Conservation (phyloP, 2,113 vertebrate genomes). For the Vidua macroura region DNA sequence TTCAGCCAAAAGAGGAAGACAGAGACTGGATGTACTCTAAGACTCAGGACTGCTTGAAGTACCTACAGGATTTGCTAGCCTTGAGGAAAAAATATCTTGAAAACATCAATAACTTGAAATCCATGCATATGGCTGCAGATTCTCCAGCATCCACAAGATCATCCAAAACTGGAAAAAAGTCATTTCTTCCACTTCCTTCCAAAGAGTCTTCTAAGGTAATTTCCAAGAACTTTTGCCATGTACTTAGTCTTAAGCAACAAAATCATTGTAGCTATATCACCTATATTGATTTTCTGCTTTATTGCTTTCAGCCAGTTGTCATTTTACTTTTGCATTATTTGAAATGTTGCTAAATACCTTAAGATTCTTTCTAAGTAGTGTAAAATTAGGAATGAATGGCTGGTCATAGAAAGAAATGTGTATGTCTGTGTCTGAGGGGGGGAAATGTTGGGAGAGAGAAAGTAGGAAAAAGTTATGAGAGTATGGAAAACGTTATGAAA, state of each 20-base stretch:
- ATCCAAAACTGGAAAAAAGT: constrained; percentile 69
- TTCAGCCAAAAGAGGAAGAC: constrained; percentile 85
- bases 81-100: constrained; percentile 87
- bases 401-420: neutral
- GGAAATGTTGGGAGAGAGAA: neutral
- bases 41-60: constrained; percentile 90
- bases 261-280: neutral
- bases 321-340: neutral
- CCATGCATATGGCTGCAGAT: constrained; percentile 24
- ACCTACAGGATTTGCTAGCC: constrained; percentile 90
- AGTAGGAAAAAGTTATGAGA: neutral
- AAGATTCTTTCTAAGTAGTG: neutral
- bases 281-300: neutral
- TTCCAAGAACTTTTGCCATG: neutral
- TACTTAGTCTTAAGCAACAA: neutral
- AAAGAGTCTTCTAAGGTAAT: constrained; percentile 72
- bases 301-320: neutral
- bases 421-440: neutral
- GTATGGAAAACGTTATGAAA: neutral
- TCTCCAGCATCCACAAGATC: constrained; percentile 60
- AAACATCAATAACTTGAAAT: constrained; percentile 80
- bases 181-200: constrained; percentile 54
- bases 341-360: neutral
- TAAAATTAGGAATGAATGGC: neutral
- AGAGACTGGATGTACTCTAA: constrained; percentile 87